A percentile compares a stretch with the other conserved stretches of the same genome.
phyloP scores from a whole-genome alignment of 2,797 vertebrate genomes.

The Paguma larvata region DNA sequence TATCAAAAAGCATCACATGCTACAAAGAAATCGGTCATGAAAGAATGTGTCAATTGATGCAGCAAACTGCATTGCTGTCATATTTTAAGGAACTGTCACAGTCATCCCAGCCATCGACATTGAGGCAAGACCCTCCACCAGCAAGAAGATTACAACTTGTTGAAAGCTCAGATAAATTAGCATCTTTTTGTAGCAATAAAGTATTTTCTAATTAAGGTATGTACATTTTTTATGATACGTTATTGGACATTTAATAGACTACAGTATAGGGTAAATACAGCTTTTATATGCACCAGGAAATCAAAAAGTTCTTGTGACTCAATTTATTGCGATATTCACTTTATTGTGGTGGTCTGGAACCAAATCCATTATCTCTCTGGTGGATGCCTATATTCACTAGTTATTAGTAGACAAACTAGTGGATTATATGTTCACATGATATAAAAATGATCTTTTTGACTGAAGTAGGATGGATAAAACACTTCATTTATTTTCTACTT shows the following conservation, averaged over 20 bases:
- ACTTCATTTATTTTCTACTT: constrained; percentile 37
- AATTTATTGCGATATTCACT: neutral
- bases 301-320: neutral
- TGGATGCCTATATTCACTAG: neutral
- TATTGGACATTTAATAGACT: neutral
- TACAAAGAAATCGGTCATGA: neutral
- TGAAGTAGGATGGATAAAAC: neutral
- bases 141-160: neutral
- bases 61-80: neutral
- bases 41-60: neutral
- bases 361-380: neutral
- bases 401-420: neutral
- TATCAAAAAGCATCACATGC: neutral
- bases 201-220: neutral
- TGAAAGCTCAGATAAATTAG: neutral
- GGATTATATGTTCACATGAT: neutral
- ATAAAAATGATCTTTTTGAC: neutral
- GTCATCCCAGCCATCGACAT: neutral
- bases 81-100: neutral
- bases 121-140: neutral
- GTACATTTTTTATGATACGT: neutral
- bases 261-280: neutral
- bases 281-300: neutral
- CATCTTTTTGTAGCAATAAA: neutral
- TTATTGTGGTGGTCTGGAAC: neutral